Evolutionary conservation across 2,797 vertebrate genomes (phyloP).

Genomic region (Thalassophryne amazonica): DNA sequence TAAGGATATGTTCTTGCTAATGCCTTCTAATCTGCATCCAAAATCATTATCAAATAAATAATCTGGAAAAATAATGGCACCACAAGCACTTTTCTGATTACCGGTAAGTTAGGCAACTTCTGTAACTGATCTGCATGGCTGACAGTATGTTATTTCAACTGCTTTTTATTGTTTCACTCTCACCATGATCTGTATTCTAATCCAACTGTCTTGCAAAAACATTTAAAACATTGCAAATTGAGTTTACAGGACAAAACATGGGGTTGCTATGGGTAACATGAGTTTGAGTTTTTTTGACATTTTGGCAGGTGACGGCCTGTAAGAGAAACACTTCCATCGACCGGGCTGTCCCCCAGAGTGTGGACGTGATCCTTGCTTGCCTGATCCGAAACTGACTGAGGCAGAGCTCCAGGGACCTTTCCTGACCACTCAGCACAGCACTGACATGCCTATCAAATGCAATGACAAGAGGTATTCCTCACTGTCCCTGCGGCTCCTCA

Average conservation of each 20-base stretch:
- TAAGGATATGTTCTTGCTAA: no score
- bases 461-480: slow-evolving; percentile 26
- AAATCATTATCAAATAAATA: no score
- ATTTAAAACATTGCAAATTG: background rate
- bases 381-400: background rate
- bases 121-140: no score
- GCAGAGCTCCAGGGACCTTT: slow-evolving; percentile 5
- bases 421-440: slow-evolving; percentile 21
- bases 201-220: no score
- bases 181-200: no score
- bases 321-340: slow-evolving; percentile 45
- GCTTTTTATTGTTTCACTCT: no score
- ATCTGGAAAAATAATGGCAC: no score
- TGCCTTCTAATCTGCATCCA: no score
- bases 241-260: slow-evolving; percentile 11
- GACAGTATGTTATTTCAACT: no score
- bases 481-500: slow-evolving; percentile 14
- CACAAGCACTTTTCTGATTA: no score
- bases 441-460: slow-evolving; percentile 13
- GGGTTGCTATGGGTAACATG: slow-evolving; percentile 13
- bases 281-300: slow-evolving; percentile 32
- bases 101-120: no score
- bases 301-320: slow-evolving; percentile 22
- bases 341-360: slow-evolving; percentile 6
- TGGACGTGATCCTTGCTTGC: background rate